Percentiles rank a stretch among this genome's conserved stretches.
phyloP scores from a whole-genome alignment of 2,797 vertebrate species.

The Pipistrellus pygmaeus region DNA sequence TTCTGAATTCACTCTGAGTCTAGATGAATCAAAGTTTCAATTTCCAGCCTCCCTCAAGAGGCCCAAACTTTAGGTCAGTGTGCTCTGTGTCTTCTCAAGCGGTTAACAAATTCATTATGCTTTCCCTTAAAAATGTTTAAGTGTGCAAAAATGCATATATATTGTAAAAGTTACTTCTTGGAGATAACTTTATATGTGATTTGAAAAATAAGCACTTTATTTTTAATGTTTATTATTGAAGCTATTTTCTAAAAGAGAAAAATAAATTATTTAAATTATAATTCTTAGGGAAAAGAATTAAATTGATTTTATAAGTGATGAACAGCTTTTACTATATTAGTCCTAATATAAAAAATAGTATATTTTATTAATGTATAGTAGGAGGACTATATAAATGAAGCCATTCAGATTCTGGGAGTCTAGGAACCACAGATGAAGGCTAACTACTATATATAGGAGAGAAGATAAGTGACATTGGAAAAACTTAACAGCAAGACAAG shows the following conservation, averaged over 20 bases:
- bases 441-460: background rate
- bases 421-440: background rate
- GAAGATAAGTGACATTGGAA: background rate
- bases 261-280: slow-evolving; percentile 10
- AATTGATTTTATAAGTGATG: background rate
- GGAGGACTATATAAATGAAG: background rate
- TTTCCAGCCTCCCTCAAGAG: background rate
- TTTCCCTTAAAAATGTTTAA: background rate
- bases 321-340: background rate
- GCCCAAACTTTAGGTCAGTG: background rate
- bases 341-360: background rate
- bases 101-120: background rate
- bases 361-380: background rate
- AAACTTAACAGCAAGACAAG: background rate
- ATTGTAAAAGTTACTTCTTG: background rate
- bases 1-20: background rate
- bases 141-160: background rate
- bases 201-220: background rate
- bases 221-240: background rate
- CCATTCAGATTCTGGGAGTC: background rate
- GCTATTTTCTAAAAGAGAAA: slow-evolving; percentile 7
- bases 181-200: background rate
- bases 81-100: background rate
- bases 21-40: background rate
- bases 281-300: slow-evolving; percentile 8